Conservation (phyloP, 2,888 invertebrate genomes). For the Eudasyphora cyanicolor region DNA sequence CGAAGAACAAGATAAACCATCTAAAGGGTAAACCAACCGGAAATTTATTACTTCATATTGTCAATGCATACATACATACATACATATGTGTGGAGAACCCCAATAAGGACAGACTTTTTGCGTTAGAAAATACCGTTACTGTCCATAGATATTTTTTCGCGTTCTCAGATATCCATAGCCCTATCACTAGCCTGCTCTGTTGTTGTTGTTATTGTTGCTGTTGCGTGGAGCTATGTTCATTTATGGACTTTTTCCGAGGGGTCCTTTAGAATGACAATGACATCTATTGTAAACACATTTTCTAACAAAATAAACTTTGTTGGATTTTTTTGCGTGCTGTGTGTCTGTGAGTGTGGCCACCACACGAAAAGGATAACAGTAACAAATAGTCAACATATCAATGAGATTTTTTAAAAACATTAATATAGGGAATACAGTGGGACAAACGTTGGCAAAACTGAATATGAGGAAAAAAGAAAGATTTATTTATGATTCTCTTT, state of each 20-base stretch:
- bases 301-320: constrained; percentile 52
- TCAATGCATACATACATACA: constrained; percentile 45
- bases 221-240: constrained; percentile 43
- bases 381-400: constrained; percentile 62
- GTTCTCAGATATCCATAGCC: constrained; percentile 29
- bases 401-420: constrained; percentile 46
- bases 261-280: constrained; percentile 53
- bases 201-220: constrained; percentile 1
- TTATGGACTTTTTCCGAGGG: constrained; percentile 54
- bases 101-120: constrained; percentile 57
- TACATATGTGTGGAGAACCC: constrained; percentile 3
- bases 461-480: background rate
- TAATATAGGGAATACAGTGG: constrained; percentile 15
- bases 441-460: too few relatives aligned
- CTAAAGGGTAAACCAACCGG: constrained; percentile 70
- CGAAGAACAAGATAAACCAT: constrained; percentile 66
- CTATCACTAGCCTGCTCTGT: background rate
- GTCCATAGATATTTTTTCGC: constrained; percentile 49
- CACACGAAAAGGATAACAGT: constrained; percentile 47
- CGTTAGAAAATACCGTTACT: constrained; percentile 57
- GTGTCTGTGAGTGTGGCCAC: constrained; percentile 37
- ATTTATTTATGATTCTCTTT: too few relatives aligned
- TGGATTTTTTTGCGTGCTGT: constrained; percentile 38
- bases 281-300: constrained; percentile 68
- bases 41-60: constrained; percentile 75